Percentiles rank a stretch among this genome's conserved stretches.
These are phyloP conservation scores for Indicator maculatus DNA, from an alignment of 2,113 vertebrate genomes.

Conservation along the genomic window DNA sequence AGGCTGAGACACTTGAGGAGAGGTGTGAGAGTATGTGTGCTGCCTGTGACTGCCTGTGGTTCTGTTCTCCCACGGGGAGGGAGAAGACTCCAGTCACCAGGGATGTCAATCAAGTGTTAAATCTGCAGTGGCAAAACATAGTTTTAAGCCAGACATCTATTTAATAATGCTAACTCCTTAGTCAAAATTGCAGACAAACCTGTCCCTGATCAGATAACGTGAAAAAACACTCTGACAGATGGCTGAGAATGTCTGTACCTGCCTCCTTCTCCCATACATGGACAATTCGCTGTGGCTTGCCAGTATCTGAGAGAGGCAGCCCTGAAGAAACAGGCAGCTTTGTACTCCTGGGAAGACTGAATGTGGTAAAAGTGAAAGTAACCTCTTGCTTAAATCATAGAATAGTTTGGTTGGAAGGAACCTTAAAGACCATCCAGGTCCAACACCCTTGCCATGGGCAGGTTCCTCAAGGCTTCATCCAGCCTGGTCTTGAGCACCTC, in stretches of 20 bases:
- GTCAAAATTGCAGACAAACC: constrained; percentile 56
- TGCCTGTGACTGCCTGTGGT: not conserved
- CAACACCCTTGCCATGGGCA: no score
- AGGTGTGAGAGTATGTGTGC: not conserved
- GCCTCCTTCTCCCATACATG: not conserved
- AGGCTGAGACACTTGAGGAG: not conserved
- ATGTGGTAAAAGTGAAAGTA: not conserved
- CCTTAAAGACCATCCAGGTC: no score
- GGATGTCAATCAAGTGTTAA: constrained; percentile 42
- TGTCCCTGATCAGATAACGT: constrained; percentile 20
- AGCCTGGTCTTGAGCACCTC: no score
- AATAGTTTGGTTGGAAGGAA: no score
- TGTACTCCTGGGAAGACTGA: not conserved
- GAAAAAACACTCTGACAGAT: constrained; percentile 6
- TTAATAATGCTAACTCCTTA: constrained; percentile 27
- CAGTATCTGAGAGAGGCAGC: not conserved
- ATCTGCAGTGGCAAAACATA: not conserved
- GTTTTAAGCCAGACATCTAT: constrained; percentile 31
- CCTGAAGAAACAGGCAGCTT: not conserved
- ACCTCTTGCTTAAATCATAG: not conserved
- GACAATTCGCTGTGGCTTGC: not conserved
- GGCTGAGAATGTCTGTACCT: constrained; percentile 17
- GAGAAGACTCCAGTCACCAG: not conserved
- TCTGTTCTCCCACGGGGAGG: constrained; percentile 30
- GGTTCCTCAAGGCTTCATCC: no score